These are phyloP conservation scores for Phrixothrix hirtus DNA, from an alignment of 2,888 invertebrate species.

Conservation along the genomic window DNA sequence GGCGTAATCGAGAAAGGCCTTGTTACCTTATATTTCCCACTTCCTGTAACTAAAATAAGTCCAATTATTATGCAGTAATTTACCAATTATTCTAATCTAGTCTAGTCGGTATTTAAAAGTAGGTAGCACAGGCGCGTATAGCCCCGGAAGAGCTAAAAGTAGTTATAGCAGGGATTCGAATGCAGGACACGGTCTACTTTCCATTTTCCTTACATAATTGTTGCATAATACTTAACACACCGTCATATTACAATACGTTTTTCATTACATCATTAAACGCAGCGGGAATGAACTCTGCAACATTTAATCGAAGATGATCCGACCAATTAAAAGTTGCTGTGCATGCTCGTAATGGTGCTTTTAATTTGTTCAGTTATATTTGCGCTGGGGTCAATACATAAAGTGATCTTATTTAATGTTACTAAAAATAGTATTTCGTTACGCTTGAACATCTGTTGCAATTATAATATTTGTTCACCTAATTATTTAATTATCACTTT, in stretches of 20 bases:
- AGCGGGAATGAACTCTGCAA: conserved; percentile 21
- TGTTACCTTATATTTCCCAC: not conserved
- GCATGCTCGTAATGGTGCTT: no score
- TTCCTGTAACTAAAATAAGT: not conserved
- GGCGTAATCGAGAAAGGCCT: not conserved
- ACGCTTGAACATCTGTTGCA: not conserved
- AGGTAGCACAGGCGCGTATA: conserved; percentile 27
- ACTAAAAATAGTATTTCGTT: not conserved
- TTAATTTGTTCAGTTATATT: no score
- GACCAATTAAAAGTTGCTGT: not conserved
- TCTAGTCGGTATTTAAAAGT: conserved; percentile 8
- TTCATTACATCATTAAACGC: conserved; percentile 25
- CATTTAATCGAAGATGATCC: conserved; percentile 16
- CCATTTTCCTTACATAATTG: conserved; percentile 53
- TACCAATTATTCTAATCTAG: not conserved
- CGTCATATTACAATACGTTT: conserved; percentile 27
- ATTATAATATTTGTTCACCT: not conserved
- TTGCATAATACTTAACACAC: conserved; percentile 42
- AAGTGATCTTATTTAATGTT: not conserved
- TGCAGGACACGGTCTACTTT: conserved; percentile 53
- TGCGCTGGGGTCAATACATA: not conserved
- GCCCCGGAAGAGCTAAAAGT: conserved; percentile 43
- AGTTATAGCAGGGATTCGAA: conserved; percentile 45
- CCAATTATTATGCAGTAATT: not conserved
- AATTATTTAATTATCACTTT: no score